Evolutionary conservation across 2,888 invertebrate species (phyloP), one percentile per base, ranked within the genome.

Genomic region (Dinocampus coccinellae): DNA sequence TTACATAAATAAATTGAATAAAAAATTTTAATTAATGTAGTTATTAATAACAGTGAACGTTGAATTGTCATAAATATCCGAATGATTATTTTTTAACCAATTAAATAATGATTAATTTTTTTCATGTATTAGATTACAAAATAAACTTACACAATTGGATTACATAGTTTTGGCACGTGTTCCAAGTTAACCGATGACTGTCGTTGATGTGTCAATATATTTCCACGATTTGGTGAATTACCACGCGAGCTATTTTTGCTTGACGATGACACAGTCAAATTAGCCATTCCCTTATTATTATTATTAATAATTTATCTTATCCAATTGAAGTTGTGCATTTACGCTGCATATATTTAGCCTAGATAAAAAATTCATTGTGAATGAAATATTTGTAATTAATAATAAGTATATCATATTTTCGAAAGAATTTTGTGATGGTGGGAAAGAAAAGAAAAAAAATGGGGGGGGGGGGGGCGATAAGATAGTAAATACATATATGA

Each of bases 201-300:
- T 68, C 83, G 82, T 42, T 75, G 76, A 69, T 81, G 81, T n/a
- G 76, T 80, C 63, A 77, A 72, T 65, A 79, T 76, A 70, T 79
- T 83, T 74, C 78, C 81, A 81, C 87, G 82, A 76, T 78, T 86
- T 29, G 87, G 87, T 69, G 87, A 87, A 75, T 85, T 76, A 76
- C 86, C 86, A 55, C 87, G 83, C 6, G 87, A 87, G 79, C 85
- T 85, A 78, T 80, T 85, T 73, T 85, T 87, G 79, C 85, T 86
- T 77, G 87, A 85, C 39, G 85, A 73, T 65, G 80, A 79, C 64
- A 87, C 83, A 75, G 83, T 84, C 86, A 87, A 82, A 81, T 83
- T 87, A 84, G 85, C 87, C 87, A 87, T 87, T 80, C 84, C 85
- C 73, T 69, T 66, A 62, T 58, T 68, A 60, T 69, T 66, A 62